phyloP scores from a whole-genome alignment of 2,113 vertebrate genomes.

The Podarcis raffonei region DNA sequence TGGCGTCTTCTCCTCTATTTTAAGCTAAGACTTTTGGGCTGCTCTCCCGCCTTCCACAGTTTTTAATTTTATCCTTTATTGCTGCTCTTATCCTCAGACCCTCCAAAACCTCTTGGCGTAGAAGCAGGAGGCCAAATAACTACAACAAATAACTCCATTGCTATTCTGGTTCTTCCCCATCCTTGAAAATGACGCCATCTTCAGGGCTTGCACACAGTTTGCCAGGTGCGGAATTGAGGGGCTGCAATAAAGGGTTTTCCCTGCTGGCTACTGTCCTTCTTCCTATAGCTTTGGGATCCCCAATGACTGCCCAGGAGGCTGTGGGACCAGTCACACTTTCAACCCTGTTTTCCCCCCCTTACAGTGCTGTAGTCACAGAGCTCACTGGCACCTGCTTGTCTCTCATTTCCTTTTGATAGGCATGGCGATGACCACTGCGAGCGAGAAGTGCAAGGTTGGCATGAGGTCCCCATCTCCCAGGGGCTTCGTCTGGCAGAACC shows the following conservation, averaged over 20 bases:
- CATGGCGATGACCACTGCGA: not conserved
- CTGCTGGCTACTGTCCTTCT: not conserved
- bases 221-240: not conserved
- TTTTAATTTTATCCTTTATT: not conserved
- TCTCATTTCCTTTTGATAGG: slow-evolving; percentile 32
- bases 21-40: not conserved
- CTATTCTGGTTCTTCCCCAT: too few relatives aligned
- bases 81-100: not conserved
- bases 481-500: slow-evolving; percentile 37
- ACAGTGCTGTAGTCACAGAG: too few relatives aligned
- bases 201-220: not conserved
- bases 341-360: too few relatives aligned
- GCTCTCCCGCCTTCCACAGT: not conserved
- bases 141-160: not conserved
- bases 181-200: not conserved
- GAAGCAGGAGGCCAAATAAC: not conserved
- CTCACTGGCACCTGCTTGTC: not conserved
- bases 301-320: not conserved
- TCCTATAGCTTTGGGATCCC: not conserved
- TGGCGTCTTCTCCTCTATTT: too few relatives aligned
- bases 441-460: slow-evolving; percentile 27
- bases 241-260: not conserved
- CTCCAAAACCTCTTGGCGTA: not conserved
- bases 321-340: too few relatives aligned
- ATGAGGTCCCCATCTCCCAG: slow-evolving; percentile 29